Evolutionary conservation across 2,113 vertebrate species (phyloP), one percentile per base, ranked within the genome.

Genomic region (Crotophaga sulcirostris): DNA sequence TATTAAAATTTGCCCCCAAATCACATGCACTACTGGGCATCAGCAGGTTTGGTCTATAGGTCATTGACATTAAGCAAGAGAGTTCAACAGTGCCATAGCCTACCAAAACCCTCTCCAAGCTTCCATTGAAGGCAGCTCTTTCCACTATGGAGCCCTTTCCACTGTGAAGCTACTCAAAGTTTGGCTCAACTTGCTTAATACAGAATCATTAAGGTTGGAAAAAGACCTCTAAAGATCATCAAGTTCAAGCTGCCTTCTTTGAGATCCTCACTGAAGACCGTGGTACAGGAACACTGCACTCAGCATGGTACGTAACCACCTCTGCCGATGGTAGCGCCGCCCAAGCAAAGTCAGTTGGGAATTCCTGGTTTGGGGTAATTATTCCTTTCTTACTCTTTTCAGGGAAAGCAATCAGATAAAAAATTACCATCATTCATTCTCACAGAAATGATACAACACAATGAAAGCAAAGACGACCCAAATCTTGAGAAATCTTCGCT

Each of bases 261-360:
- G 7, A 74, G 55, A 56, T 29, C 20, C n/a, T 68, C 54, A 9
- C 28, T 63, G 38, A 63, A 56, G 42, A 63, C 16, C 52, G 4
- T 0, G 3, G 2, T 14, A n/a, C 26, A 12, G 0, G 0, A 40
- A 23, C 40, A 19, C 18, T 7, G 12, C 2, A 1, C 8, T 45
- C 0, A 0, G 77, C 23, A 7, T 5, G 11, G 3, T 1, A 11
- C 1, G 0, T 49, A 45, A 40, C 4, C 31, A 7, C 20, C 0
- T 0, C 54, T 40, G 45, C 31, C 67, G 20, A 18, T 4, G 23
- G 51, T 4, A 55, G 33, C 0, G 2, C 51, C 33, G 45, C 25
- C 10, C 51, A 74, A 68, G 49, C 21, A 63, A 76, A 83, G 33
- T 2, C 23, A 42, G 51, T 42, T 62, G 81, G 84, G 91, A 97